Conservation (phyloP, 2,113 vertebrate genomes). For the Sinocyclocheilus anophthalmus region DNA sequence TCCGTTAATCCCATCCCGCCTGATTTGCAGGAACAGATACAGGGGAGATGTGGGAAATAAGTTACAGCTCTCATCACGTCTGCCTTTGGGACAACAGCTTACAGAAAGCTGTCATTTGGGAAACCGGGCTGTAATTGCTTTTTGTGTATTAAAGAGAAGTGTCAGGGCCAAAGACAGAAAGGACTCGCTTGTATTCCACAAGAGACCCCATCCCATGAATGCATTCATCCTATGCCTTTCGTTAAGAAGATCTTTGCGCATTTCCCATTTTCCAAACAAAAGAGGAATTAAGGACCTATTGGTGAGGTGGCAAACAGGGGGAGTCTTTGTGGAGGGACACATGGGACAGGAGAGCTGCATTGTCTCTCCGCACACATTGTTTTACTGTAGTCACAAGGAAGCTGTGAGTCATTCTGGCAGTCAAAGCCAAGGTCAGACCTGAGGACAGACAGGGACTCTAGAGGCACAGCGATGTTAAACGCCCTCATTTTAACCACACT, state of each 20-base stretch:
- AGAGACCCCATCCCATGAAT: constrained; percentile 42
- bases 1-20: constrained; percentile 26
- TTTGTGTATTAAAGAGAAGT: constrained; percentile 39
- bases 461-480: constrained; percentile 29
- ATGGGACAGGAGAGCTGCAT: constrained; percentile 12
- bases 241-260: constrained; percentile 31
- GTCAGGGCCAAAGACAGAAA: constrained; percentile 28
- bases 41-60: constrained; percentile 47
- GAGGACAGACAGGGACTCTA: constrained; percentile 10
- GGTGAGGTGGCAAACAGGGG: constrained; percentile 39
- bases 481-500: constrained; percentile 33
- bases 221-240: constrained; percentile 32
- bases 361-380: constrained; percentile 38
- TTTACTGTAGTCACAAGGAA: constrained; percentile 27
- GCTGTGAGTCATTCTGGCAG: constrained; percentile 21
- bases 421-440: constrained; percentile 44
- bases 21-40: constrained; percentile 25
- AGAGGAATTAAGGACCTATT: constrained; percentile 49
- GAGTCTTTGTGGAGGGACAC: constrained; percentile 8
- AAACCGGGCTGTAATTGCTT: constrained; percentile 37
- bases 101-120: constrained; percentile 28
- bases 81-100: constrained; percentile 45
- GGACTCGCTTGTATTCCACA: constrained; percentile 29
- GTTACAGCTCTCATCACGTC: background rate
- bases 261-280: constrained; percentile 49